Base-by-base conservation (phyloP, 35 echinoderm and acorn worm genomes). In the Diadema setosum region DNA sequence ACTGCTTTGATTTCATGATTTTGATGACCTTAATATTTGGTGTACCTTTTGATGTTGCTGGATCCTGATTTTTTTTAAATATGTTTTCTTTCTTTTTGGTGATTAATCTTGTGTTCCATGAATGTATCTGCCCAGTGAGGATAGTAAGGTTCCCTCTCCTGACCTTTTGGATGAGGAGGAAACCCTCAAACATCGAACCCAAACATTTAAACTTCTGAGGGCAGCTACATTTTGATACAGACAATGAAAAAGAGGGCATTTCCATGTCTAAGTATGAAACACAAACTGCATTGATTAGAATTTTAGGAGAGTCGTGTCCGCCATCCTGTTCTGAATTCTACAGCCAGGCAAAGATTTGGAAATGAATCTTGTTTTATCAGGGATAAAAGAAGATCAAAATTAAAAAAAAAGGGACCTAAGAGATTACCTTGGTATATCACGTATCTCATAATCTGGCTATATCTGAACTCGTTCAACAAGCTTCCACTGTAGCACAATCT, bases 71-170 rank as follows among this genome's bases (percentile, higher is more conserved):
- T n/a, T n/a, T n/a, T n/a, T n/a, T n/a, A n/a, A n/a, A n/a, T n/a
- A n/a, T n/a, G n/a, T n/a, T n/a, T n/a, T n/a, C n/a, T 52, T 52
- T 52, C 48, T 52, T 52, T 11, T 11, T n/a, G 9, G 48, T 52
- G 48, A n/a, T 70, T 16, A 70, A n/a, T 70, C 7, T 31, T 70
- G 25, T 12, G 6, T 9, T 16, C 7, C 16, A 70, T 27, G 6
- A 9, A 16, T 70, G 25, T 8, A 6, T 16, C 25, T 70, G 29
- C 64, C 29, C 20, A 45, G 11, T 42, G 15, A 46, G 42, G 76
- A 81, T 81, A 81, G 33, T 45, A 81, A 81, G 43, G 76, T 42
- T 81, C 76, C 76, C 76, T 81, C 76, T 81, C 36, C 76, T 81
- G 76, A 81, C 15, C 6, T n/a, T 52, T n/a, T 8, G 5, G 16